Conservation (phyloP, 2,113 vertebrate species). For the Tichodroma muraria region DNA sequence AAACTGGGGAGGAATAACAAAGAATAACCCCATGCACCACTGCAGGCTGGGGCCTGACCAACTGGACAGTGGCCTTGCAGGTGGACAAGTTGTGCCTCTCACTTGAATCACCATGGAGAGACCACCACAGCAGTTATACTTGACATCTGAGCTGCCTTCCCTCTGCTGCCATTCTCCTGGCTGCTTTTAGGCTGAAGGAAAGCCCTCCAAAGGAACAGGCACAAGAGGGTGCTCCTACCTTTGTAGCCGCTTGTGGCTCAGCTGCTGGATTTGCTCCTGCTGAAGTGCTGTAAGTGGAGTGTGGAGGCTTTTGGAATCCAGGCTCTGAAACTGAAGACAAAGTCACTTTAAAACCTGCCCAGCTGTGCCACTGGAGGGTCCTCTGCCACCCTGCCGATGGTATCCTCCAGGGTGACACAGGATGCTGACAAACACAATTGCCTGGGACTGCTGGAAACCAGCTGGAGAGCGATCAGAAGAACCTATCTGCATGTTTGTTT, state of each 20-base stretch:
- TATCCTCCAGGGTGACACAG: neutral
- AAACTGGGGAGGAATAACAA: neutral
- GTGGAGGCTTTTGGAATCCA: conserved; percentile 58
- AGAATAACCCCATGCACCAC: neutral
- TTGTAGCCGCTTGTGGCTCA: conserved; percentile 78
- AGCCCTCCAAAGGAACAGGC: neutral
- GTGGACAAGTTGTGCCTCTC: neutral
- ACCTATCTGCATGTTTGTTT: neutral
- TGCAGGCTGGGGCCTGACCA: neutral
- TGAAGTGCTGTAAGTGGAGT: conserved; percentile 68
- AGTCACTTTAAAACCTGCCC: neutral
- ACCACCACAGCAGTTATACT: neutral
- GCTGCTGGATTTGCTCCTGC: conserved; percentile 74
- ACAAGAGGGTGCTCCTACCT: conserved; percentile 66
- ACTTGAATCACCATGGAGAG: neutral
- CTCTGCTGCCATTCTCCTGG: neutral
- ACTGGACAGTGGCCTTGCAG: neutral
- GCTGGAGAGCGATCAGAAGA: neutral
- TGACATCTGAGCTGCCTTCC: neutral
- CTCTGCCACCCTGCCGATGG: neutral
- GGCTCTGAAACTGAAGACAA: conserved; percentile 77
- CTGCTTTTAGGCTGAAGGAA: neutral
- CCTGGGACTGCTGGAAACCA: neutral
- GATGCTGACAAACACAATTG: neutral
- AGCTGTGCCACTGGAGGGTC: neutral